Evolutionary conservation across 2,797 vertebrate species (phyloP).

Genomic region (Falco cherrug): DNA sequence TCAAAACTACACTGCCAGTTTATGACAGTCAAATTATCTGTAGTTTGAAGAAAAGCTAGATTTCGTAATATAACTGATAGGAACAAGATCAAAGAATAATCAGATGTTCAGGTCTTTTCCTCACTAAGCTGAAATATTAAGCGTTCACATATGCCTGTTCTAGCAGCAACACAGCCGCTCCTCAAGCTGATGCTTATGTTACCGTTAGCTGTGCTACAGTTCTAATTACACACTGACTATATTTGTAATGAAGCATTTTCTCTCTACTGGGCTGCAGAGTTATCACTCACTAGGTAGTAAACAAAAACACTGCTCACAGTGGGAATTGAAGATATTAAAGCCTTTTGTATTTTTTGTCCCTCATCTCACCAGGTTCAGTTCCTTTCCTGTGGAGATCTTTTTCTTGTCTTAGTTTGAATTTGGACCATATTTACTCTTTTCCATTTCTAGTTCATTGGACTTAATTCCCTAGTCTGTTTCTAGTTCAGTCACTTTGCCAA

Average conservation of each 20-base stretch:
- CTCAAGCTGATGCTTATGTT: background rate
- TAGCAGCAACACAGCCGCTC: background rate
- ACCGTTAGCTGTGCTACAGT: background rate
- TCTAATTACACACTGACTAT: background rate
- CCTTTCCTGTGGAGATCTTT: background rate
- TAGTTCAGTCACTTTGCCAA: background rate
- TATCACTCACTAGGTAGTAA: background rate
- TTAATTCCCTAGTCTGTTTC: background rate
- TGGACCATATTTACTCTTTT: background rate
- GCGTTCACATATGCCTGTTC: background rate
- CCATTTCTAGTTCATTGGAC: background rate
- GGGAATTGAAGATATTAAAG: background rate
- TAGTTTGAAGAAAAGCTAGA: constrained; percentile 19
- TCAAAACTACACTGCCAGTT: background rate
- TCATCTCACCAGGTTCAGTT: background rate
- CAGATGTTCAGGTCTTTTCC: background rate
- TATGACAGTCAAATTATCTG: constrained; percentile 42
- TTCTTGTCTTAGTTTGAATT: background rate
- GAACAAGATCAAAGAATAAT: constrained; percentile 25
- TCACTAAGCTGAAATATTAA: background rate
- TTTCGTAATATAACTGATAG: constrained; percentile 7
- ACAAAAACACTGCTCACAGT: background rate
- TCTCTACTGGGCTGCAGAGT: background rate
- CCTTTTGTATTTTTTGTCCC: background rate
- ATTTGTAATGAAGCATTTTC: background rate